phyloP scores from a whole-genome alignment of 2,888 invertebrate species.

The Limenitis camilla region DNA sequence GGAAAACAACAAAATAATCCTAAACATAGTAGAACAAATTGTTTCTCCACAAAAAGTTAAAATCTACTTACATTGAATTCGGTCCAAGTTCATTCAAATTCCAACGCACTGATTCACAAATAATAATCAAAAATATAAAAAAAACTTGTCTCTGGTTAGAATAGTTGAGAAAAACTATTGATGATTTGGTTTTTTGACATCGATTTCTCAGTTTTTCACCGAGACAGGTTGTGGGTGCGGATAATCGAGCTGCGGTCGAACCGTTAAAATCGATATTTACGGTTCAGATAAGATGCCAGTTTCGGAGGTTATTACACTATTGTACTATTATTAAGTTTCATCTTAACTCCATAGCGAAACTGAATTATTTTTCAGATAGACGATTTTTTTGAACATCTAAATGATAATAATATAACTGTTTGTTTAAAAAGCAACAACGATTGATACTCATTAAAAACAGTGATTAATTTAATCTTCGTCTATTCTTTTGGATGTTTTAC shows the following conservation, averaged over 20 bases:
- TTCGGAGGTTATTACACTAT: slow-evolving; percentile 44
- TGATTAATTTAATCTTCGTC: too few species aligned
- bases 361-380: not conserved
- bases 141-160: slow-evolving; percentile 18
- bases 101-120: slow-evolving; percentile 22
- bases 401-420: too few species aligned
- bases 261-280: slow-evolving; percentile 51
- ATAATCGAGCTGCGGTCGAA: slow-evolving; percentile 39
- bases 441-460: too few species aligned
- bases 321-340: slow-evolving; percentile 24
- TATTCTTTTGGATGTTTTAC: too few species aligned
- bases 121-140: slow-evolving; percentile 20
- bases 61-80: slow-evolving; percentile 50
- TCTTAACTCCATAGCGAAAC: not conserved
- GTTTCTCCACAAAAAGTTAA: slow-evolving; percentile 14
- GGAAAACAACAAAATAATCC: not conserved
- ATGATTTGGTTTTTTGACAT: slow-evolving; percentile 22
- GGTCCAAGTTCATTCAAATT: slow-evolving; percentile 49
- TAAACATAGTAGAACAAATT: not conserved
- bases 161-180: slow-evolving; percentile 21
- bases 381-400: not conserved
- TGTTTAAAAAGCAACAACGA: too few species aligned
- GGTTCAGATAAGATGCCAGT: slow-evolving; percentile 45
- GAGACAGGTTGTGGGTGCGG: slow-evolving; percentile 37
- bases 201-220: slow-evolving; percentile 28